Conservation (phyloP, 2,113 vertebrate genomes). For the Cariama cristata region DNA sequence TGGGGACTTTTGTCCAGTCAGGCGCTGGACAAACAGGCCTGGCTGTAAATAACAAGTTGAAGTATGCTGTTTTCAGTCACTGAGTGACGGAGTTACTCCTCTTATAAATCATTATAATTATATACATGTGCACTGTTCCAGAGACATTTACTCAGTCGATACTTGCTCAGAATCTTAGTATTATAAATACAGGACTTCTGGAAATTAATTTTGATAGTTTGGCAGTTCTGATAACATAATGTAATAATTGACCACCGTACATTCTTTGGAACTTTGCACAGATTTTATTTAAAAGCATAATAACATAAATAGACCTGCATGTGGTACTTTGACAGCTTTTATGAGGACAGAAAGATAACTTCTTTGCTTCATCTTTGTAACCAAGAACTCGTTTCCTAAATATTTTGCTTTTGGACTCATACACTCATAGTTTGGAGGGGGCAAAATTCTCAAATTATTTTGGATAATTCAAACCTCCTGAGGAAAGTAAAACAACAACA, state of each 20-base stretch:
- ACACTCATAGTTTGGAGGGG: not conserved
- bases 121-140: not conserved
- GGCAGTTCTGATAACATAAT: not conserved
- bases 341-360: not conserved
- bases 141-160: not conserved
- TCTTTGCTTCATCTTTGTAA: not conserved
- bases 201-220: not conserved
- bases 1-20: not conserved
- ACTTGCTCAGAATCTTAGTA: not conserved
- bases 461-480: not conserved
- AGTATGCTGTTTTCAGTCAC: not conserved
- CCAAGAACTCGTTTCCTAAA: not conserved
- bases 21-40: not conserved
- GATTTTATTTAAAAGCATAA: not conserved
- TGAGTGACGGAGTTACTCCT: not conserved
- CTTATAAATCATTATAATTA: not conserved
- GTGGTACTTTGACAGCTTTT: not conserved
- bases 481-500: not conserved
- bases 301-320: not conserved
- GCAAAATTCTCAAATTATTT: not conserved
- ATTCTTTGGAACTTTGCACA: not conserved
- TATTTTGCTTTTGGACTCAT: not conserved
- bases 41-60: not conserved
- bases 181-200: not conserved
- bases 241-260: not conserved